Conservation (phyloP, 2,888 invertebrate genomes). For the Lepidochitona cinerea region DNA sequence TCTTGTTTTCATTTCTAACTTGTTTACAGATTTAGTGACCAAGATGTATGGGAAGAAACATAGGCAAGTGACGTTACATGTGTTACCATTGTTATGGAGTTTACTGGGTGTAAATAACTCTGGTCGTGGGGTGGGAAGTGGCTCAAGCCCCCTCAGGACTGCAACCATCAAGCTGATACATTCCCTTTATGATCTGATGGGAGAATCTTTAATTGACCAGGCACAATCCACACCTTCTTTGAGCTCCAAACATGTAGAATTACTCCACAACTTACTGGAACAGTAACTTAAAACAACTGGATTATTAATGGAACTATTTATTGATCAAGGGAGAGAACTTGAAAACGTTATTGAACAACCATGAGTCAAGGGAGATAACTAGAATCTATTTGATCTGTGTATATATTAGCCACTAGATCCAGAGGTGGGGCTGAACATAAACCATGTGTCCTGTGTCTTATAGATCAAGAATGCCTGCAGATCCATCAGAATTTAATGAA, state of each 20-base stretch:
- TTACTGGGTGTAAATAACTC: conserved; percentile 56
- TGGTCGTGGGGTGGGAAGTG: conserved; percentile 56
- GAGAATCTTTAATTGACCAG: conserved; percentile 51
- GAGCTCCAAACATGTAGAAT: conserved; percentile 54
- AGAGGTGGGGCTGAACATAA: too few species aligned
- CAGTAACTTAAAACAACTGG: too few species aligned
- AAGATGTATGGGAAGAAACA: conserved; percentile 63
- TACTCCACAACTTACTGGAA: conserved; percentile 48
- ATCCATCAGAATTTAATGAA: too few species aligned
- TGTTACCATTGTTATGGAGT: conserved; percentile 67
- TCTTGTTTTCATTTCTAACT: conserved; percentile 11
- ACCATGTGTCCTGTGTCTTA: too few species aligned
- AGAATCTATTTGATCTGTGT: too few species aligned
- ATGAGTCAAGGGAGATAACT: too few species aligned
- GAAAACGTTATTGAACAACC: too few species aligned
- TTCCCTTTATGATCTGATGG: conserved; percentile 57
- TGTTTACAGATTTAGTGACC: conserved; percentile 56
- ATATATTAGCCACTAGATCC: too few species aligned
- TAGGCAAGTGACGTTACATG: conserved; percentile 66
- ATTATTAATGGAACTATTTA: too few species aligned
- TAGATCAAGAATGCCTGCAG: too few species aligned
- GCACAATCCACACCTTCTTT: conserved; percentile 48
- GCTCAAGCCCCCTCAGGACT: conserved; percentile 49
- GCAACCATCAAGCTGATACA: conserved; percentile 52
- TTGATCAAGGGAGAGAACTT: too few species aligned